Evolutionary conservation across 2,797 vertebrate species (phyloP).

Genomic region (Poeciliopsis turneri): DNA sequence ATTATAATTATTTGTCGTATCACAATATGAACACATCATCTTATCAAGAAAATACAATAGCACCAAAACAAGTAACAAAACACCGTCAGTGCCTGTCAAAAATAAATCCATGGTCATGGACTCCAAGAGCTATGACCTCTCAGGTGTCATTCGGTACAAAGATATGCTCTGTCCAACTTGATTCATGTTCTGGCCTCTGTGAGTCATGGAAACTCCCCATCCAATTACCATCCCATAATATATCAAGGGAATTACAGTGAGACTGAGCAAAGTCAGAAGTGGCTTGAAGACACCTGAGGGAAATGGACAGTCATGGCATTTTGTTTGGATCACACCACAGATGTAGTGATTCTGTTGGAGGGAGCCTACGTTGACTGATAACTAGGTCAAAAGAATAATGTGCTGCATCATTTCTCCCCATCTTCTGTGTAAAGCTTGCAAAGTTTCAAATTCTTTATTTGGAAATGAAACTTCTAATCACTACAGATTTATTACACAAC

Average conservation of each 20-base stretch:
- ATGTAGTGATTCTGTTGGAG: conserved; percentile 67
- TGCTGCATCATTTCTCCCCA: conserved; percentile 49
- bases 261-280: conserved; percentile 64
- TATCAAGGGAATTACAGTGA: conserved; percentile 70
- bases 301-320: conserved; percentile 68
- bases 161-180: conserved; percentile 76
- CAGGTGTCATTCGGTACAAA: conserved; percentile 68
- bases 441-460: conserved; percentile 26
- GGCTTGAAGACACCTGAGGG: conserved; percentile 76
- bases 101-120: conserved; percentile 38
- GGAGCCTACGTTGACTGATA: conserved; percentile 67
- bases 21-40: background rate
- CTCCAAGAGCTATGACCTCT: conserved; percentile 58
- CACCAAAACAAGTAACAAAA: conserved; percentile 9
- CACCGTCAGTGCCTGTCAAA: conserved; percentile 35
- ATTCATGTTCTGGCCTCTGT: conserved; percentile 78
- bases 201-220: conserved; percentile 80
- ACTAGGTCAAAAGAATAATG: conserved; percentile 72
- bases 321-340: conserved; percentile 65
- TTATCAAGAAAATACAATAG: conserved; percentile 6
- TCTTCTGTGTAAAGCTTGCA: conserved; percentile 41
- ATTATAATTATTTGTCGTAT: background rate
- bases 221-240: conserved; percentile 85
- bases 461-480: conserved; percentile 16
- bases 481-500: background rate